Evolutionary conservation across 2,113 vertebrate genomes (phyloP), one percentile per base, ranked within the genome.

Genomic region (Clinocottus analis): DNA sequence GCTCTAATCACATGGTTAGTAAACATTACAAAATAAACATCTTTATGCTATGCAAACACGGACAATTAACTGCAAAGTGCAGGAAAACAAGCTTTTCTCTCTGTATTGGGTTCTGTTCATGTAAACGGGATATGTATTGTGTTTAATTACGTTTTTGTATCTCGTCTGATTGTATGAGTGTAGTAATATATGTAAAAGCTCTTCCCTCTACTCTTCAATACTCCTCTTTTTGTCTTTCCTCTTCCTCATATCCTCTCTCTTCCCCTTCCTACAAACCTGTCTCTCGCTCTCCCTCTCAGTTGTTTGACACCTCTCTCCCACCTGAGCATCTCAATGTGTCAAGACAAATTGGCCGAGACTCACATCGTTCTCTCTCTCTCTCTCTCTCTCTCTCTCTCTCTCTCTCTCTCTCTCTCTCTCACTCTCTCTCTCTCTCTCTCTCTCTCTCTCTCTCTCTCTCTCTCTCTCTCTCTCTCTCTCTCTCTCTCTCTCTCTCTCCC

Each of bases 231-330:
- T 51, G 75, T 80, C 53, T 56, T 63, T 60, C 39, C 33, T 49
- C 27, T 77, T 59, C 45, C 61, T 43, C 59, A 61, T 25, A 60
- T 59, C 29, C 72, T 70, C 75, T 77, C 77, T 63, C 59, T 59
- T 31, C 31, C 41, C 8, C 58, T 31, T 62, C 64, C 41, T 39
- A 77, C 72, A 79, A 77, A 78, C 67, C 63, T 29, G 21, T 85
- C 76, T 86, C 55, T 61, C 8, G 39, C 49, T 76, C 80, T 71
- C 64, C 71, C 77, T 89, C 74, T 88, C 70, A 71, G 88, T 90
- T 93, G 93, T 92, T 88, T 90, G 91, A 94, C 93, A 93, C 93
- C 93, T 93, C 90, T 94, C 94, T 93, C 93, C 94, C 91, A 94
- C 92, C 87, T 92, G 89, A 92, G 86, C 91, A 86, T 89, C 77